Base-by-base conservation (phyloP, 2,113 vertebrate genomes). In the Cyanoramphus novaezelandiae region DNA sequence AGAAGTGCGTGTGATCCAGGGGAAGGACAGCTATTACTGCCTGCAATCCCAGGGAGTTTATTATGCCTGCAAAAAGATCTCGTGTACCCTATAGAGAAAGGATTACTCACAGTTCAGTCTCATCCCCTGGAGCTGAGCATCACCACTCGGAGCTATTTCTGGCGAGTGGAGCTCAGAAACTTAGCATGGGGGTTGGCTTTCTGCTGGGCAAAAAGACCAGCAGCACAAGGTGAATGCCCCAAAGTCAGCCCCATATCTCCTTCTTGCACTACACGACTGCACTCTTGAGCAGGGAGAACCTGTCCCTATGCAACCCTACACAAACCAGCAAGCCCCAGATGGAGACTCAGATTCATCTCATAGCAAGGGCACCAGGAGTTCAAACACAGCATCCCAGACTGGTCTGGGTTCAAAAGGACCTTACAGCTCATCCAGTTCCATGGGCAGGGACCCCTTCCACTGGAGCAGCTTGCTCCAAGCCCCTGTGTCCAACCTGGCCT, bases 11-110 rank as follows among this genome's bases (percentile, higher is more conserved):
- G 16, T 53, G 86, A 93, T 67, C 85, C 64, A 7, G 65, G 50
- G 29, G 69, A 92, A 93, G 77, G 95, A 79, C 65, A n/a, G 88
- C 72, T 70, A 67, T 88, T 78, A 90, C 80, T 1, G 7, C 44
- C 19, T 5, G 33, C 60, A 3, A 5, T 46, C 84, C 88, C 49
- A 6, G 68, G 83, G 77, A 86, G 82, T 71, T 90, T 71, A 88
- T 93, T 84, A 25, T 68, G 60, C 95, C 77, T 53, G 88, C 86
- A 57, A 70, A 88, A 95, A 84, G 90, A 95, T 81, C 71, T 60
- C 21, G 1, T 25, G 63, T 83, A 83, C 71, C 85, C 92, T 77
- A 63, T 4, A 78, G 95, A 3, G 8, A 68, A 35, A 75, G 92
- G 92, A 93, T 95, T 95, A 91, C 92, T 27, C 82, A 24, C 59